phyloP scores from a whole-genome alignment of 2,797 vertebrate species.

The Carduelis carduelis region DNA sequence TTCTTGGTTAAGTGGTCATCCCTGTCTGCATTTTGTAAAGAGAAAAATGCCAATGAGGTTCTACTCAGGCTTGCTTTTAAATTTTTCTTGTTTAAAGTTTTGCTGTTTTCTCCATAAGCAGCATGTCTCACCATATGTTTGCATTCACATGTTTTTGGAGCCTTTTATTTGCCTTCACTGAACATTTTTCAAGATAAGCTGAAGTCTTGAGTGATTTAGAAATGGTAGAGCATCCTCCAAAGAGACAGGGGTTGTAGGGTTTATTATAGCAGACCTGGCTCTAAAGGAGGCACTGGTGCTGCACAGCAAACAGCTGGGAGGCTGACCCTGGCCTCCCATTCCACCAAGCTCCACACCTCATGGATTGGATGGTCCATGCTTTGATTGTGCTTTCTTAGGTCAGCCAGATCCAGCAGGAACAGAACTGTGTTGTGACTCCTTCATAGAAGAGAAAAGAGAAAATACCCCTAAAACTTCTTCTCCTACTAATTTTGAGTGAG shows the following conservation, averaged over 20 bases:
- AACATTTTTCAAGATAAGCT: background rate
- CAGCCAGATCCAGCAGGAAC: background rate
- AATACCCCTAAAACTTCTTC: background rate
- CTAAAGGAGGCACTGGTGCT: background rate
- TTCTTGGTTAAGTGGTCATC: background rate
- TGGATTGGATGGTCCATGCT: background rate
- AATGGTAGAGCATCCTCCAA: background rate
- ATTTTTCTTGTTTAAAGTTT: background rate
- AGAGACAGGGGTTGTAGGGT: background rate
- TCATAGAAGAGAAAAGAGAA: background rate
- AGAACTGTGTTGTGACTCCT: background rate
- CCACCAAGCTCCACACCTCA: background rate
- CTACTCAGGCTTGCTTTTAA: background rate
- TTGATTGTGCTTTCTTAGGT: background rate
- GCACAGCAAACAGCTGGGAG: rapidly evolving
- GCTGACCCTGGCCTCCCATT: background rate
- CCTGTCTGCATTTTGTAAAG: background rate
- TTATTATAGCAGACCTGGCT: background rate
- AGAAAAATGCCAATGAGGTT: background rate
- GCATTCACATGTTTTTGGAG: background rate
- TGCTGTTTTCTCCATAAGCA: background rate
- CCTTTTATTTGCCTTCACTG: background rate
- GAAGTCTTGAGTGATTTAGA: background rate
- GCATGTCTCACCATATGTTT: background rate
- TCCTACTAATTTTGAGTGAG: background rate